Evolutionary conservation across 1,140 invertebrate genomes (phyloP), one percentile per base, ranked within the genome.

Genomic region (Aethina tumida): DNA sequence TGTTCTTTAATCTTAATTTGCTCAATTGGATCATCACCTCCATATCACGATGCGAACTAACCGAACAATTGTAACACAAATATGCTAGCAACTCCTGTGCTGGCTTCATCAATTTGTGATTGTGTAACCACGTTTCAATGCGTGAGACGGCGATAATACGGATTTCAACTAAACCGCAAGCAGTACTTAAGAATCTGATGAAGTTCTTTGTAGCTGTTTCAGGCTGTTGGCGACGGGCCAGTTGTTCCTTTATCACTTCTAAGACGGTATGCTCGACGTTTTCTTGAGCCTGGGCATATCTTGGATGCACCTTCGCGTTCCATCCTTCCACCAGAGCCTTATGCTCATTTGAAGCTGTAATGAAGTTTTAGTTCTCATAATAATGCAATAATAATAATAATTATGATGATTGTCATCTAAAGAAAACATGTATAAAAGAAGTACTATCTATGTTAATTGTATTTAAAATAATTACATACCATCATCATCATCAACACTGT

Each of bases 31-130:
- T 76, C n/a, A 97, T 80, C 8, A 94, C 84, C 65, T 97, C 92
- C 29, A 87, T 72, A 63, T 97, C 93, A 39, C 75, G 70, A 47
- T 79, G 74, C 4, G 81, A 81, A 41, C 78, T 79, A 5, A 79
- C 71, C 17, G 77, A 81, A 54, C 84, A 84, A 65, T 97, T 98
- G 44, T 86, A 78, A 59, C 91, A 95, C 32, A 97, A 73, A 45
- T 92, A 84, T 35, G 92, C 78, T 2, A 98, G 65, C n/a, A 98
- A 64, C 64, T 98, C 92, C 61, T 96, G 93, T 1, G 91, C 90
- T 5, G 84, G 75, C 53, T 86, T 77, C 61, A 85, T 84, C 25
- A 93, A 61, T 70, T 97, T 97, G 19, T 91, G 90, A 66, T 95
- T 96, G 55, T 95, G 91, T 16, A 98, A 67, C 93, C 93, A 97